phyloP scores from a whole-genome alignment of 2,113 vertebrate species.

The Pontoporia blainvillei region DNA sequence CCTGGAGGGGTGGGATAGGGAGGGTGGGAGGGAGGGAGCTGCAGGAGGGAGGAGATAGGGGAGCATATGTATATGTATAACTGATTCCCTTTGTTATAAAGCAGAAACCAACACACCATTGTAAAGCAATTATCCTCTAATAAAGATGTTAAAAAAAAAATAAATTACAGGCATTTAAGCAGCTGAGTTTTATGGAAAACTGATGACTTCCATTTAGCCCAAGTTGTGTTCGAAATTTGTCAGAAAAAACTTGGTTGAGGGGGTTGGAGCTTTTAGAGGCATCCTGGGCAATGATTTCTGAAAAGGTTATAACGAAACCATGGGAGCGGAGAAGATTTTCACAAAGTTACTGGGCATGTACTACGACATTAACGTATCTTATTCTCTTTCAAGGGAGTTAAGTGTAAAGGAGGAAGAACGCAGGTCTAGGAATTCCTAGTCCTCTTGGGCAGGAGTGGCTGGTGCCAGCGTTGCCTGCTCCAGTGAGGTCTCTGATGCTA shows the following conservation, averaged over 20 bases:
- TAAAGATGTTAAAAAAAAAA: not conserved
- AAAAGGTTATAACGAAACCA: not conserved
- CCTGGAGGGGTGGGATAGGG: no score
- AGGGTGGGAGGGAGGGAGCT: no score
- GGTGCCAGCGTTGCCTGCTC: not conserved
- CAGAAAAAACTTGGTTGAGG: not conserved
- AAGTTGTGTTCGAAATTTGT: not conserved
- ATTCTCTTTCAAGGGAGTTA: not conserved
- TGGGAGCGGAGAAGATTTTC: not conserved
- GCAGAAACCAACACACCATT: no score
- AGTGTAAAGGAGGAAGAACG: not conserved
- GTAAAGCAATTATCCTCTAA: no score
- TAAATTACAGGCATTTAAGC: not conserved
- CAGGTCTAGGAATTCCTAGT: not conserved
- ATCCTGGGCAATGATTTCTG: not conserved
- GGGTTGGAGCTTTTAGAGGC: not conserved
- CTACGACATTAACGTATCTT: not conserved
- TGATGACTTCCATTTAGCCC: not conserved
- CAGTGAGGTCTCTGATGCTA: not conserved
- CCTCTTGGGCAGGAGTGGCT: not conserved
- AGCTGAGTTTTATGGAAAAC: not conserved
- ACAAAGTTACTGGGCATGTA: not conserved
- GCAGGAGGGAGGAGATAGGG: no score
- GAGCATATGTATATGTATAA: no score
- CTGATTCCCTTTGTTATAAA: no score